Evolutionary conservation across 2,888 invertebrate genomes (phyloP).

Genomic region (Acleris literana): DNA sequence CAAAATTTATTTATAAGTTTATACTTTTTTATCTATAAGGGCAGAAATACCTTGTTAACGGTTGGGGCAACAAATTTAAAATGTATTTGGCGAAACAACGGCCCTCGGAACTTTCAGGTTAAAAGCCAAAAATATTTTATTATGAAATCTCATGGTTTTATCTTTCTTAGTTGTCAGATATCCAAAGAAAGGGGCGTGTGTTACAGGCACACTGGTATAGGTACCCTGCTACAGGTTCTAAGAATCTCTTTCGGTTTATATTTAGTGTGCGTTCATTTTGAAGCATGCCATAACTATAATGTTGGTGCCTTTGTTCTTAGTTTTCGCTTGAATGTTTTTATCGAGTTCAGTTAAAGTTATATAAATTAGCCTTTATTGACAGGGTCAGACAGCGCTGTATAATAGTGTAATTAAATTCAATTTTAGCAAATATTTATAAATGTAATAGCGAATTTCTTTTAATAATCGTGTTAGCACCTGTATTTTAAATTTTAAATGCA

Average conservation of each 20-base stretch:
- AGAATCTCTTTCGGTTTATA: conserved; percentile 1
- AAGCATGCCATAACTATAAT: conserved; percentile 44
- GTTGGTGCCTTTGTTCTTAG: conserved; percentile 52
- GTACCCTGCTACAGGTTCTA: neutral
- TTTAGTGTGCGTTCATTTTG: conserved; percentile 9
- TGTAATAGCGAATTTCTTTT: conserved; percentile 71
- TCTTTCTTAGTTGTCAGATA: neutral
- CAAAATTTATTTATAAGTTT: conserved; percentile 38
- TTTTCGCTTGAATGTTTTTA: conserved; percentile 40
- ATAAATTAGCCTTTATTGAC: conserved; percentile 76
- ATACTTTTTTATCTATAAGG: conserved; percentile 30
- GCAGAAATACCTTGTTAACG: conserved; percentile 13
- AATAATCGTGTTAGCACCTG: conserved; percentile 71
- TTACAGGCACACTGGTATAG: neutral
- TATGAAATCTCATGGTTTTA: too few species aligned
- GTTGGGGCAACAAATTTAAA: neutral
- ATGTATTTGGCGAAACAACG: too few species aligned
- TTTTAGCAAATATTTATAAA: conserved; percentile 72
- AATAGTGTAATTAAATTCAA: conserved; percentile 72
- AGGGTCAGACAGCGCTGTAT: conserved; percentile 77
- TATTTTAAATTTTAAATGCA: conserved; percentile 69
- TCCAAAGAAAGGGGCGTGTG: neutral
- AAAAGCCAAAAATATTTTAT: too few species aligned
- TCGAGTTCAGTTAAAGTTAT: conserved; percentile 37
- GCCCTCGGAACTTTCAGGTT: too few species aligned